Base-by-base conservation (phyloP, 2,888 invertebrate species). In the Spodoptera exigua region DNA sequence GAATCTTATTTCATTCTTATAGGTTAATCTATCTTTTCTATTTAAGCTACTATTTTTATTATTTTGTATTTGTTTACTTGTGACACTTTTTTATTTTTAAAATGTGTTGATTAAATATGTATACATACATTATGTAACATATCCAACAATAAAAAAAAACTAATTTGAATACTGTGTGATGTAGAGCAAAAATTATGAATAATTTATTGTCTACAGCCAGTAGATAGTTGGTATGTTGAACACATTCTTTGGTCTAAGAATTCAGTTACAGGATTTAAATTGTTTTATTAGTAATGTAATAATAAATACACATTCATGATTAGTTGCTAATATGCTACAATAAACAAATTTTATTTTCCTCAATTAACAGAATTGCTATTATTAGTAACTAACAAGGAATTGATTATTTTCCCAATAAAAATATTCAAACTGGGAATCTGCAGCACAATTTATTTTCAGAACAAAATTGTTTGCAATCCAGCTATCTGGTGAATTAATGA, bases 161-260 rank as follows among this genome's bases (percentile, higher is more conserved):
- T 41, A 60, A 52, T 64, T 18, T 60, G 7, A 49, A 52, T 61
- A 16, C 5, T 36, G 14, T 55, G 45, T 46, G 27, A 5, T 51
- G 17, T 21, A 63, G 70, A 70, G 49, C 37, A 39, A 43, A 35
- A 63, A 43, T 3, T 18, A 54, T 69, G 70, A 61, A 65, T 65
- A 54, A 65, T 65, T 53, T 69, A 65, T 65, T 53, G 53, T 47
- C 39, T 43, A 17, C 45, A 35, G 16, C 37, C 13, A 41, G 36
- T 12, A 36, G 37, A 47, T 44, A 48, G n/a, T n/a, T n/a, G n/a
- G 59, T 47, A 16, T 13, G 41, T 51, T 68, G 40, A 3, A 21
- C 34, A 52, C 37, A 69, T 61, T 51, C 41, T 43, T 49, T 51
- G 12, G 13, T 27, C 27, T 27, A 9, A 27, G 27, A 27, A 27